Conservation (phyloP, 1,140 invertebrate genomes). For the Lerema accius region DNA sequence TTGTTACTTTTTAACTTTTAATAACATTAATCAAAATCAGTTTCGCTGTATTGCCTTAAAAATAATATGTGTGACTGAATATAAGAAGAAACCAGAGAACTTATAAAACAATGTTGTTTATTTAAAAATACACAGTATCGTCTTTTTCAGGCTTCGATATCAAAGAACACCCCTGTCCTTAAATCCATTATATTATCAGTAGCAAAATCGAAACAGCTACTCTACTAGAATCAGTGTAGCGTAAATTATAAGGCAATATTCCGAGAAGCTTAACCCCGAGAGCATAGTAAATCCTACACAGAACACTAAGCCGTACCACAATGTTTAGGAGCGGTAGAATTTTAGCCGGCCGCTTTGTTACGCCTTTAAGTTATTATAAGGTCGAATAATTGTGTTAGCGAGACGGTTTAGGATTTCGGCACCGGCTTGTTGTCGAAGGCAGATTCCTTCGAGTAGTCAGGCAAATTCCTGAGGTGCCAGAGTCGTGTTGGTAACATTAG, state of each 20-base stretch:
- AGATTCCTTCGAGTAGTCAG: slow-evolving; percentile 66
- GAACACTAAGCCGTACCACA: slow-evolving; percentile 53
- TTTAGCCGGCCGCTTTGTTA: slow-evolving; percentile 53
- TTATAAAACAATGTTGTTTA: no score
- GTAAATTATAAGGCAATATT: slow-evolving; percentile 47
- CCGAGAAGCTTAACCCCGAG: slow-evolving; percentile 44
- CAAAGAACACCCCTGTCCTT: no score
- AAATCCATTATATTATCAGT: slow-evolving; percentile 30
- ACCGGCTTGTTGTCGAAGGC: slow-evolving; percentile 53
- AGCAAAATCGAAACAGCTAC: slow-evolving; percentile 14
- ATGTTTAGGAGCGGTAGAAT: slow-evolving; percentile 61
- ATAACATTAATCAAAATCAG: no score
- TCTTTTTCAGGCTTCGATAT: no score
- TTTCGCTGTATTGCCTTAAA: no score
- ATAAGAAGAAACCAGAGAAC: no score
- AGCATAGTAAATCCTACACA: slow-evolving; percentile 59
- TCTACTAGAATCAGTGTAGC: slow-evolving; percentile 26
- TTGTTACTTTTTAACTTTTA: no score
- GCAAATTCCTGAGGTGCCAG: slow-evolving; percentile 66
- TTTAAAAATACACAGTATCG: no score
- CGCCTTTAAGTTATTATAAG: slow-evolving; percentile 64
- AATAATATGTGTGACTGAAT: no score
- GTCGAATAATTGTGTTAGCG: slow-evolving; percentile 66
- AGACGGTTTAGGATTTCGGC: slow-evolving; percentile 38
- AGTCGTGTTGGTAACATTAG: slow-evolving; percentile 61